phyloP scores from a whole-genome alignment of 1,140 invertebrate genomes.

The Streblospio benedicti region DNA sequence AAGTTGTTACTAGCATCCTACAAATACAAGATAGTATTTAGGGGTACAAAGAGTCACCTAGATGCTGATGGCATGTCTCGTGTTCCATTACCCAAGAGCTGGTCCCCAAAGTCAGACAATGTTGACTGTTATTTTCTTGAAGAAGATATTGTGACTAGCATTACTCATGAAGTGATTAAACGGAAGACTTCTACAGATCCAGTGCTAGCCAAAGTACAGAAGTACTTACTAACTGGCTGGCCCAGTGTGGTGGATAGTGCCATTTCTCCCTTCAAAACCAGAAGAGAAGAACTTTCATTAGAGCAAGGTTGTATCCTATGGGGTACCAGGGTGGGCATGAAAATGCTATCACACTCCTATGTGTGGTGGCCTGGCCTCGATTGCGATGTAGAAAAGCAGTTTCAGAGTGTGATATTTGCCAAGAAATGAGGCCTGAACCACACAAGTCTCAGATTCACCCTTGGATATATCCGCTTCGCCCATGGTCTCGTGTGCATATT shows the following conservation, averaged over 20 bases:
- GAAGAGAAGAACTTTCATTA: background rate
- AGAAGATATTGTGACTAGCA: background rate
- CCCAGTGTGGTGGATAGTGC: too few species aligned
- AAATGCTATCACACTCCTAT: background rate
- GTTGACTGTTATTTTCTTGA: background rate
- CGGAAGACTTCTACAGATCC: background rate
- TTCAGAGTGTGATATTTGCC: background rate
- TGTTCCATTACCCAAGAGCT: too few species aligned
- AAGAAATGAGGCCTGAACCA: background rate
- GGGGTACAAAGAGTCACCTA: background rate
- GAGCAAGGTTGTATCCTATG: background rate
- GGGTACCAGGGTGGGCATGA: background rate
- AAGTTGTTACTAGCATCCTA: background rate
- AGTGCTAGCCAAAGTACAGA: background rate
- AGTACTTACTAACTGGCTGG: too few species aligned
- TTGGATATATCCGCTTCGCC: background rate
- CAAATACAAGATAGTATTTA: background rate
- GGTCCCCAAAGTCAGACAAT: background rate
- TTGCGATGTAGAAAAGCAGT: background rate
- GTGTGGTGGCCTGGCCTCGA: background rate
- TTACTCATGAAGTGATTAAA: background rate
- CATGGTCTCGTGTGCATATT: background rate
- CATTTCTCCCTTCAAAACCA: background rate
- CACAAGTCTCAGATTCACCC: background rate
- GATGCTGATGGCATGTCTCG: conserved; percentile 4